Evolutionary conservation across 2,888 invertebrate species (phyloP), one percentile per base, ranked within the genome.

Genomic region (Drosophila paramelanica): DNA sequence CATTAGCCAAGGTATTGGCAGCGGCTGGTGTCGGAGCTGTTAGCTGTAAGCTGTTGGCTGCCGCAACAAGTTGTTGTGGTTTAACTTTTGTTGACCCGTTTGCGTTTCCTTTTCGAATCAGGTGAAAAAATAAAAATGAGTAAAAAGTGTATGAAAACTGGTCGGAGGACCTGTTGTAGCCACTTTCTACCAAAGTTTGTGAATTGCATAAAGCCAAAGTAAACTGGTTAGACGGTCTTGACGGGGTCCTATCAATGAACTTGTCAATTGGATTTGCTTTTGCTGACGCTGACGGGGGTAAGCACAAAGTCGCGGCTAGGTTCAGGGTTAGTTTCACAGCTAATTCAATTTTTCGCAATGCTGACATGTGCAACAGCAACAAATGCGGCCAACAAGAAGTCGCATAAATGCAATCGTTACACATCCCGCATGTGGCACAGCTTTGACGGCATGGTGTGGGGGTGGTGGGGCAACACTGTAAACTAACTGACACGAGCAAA

Each of bases 321-420:
- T 83, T 88, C 88, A 88, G 83, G 89, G 89, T 69, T 88, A 76
- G 69, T 72, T 73, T 56, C 60, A 36, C 56, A 60, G 81, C 89
- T 85, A 89, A 85, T 85, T 85, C 41, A 74, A 89, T 89, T 89
- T 84, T 76, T 73, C 55, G 59, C 66, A 83, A 72, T 59, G 73
- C 59, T 69, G 62, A 59, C 58, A 73, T 51, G 60, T 64, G 64
- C 79, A 69, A 67, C 67, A 62, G 61, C 52, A 69, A 59, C 56
- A 64, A 83, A 83, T 73, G 81, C 84, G 89, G 88, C 81, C 85
- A 85, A 42, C 61, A 66, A 69, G 85, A 85, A 85, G 85, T 85
- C 85, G 75, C 89, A 85, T 65, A 85, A 85, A 84, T 85, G 85
- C 85, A 68, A 70, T 60, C 51, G 47, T 42, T 47, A 49, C 53